These are phyloP conservation scores for Mastomys natalensis DNA, from an alignment of 2,113 vertebrate genomes.

Conservation along the genomic window DNA sequence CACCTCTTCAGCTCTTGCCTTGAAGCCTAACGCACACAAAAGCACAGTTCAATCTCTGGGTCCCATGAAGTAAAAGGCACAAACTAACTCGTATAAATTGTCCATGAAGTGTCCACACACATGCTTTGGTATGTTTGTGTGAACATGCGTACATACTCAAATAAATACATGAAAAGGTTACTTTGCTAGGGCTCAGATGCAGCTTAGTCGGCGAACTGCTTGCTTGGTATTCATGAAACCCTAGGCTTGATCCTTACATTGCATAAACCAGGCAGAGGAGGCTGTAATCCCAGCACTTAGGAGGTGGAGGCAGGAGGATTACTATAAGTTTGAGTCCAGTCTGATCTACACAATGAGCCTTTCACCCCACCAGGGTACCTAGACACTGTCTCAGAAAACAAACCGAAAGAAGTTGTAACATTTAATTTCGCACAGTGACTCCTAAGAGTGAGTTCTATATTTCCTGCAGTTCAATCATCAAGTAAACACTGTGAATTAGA, in stretches of 20 bases:
- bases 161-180: too few relatives aligned
- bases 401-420: not conserved
- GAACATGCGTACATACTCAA: not conserved
- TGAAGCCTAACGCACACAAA: not conserved
- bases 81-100: not conserved
- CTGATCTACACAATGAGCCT: not conserved
- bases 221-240: not conserved
- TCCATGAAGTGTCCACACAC: not conserved
- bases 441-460: not conserved
- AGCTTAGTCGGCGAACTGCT: not conserved
- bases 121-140: not conserved
- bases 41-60: not conserved
- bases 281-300: not conserved
- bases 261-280: not conserved
- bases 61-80: not conserved
- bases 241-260: not conserved
- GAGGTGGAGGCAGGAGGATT: not conserved
- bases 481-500: not conserved
- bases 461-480: not conserved
- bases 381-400: not conserved
- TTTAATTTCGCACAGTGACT: conserved; percentile 10
- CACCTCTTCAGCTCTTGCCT: not conserved
- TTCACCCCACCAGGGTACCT: too few relatives aligned
- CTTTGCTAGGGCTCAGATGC: not conserved
- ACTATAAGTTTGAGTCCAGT: not conserved